Percentiles rank a stretch among this genome's conserved stretches.
phyloP scores from a whole-genome alignment of 2,113 vertebrate species.

The Galeopterus variegatus region DNA sequence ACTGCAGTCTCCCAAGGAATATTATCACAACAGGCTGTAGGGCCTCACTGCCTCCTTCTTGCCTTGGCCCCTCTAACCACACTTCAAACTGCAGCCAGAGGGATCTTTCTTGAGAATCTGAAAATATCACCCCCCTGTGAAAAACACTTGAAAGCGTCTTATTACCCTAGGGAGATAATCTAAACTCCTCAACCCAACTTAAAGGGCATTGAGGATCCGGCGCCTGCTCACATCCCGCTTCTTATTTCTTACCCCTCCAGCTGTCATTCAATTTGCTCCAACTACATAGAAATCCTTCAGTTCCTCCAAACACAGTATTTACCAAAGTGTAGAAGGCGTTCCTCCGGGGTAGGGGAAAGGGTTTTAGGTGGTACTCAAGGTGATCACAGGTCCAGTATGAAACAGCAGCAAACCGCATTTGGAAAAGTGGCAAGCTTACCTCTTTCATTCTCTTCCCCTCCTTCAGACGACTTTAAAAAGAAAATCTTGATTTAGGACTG shows the following conservation, averaged over 20 bases:
- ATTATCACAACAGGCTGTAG: background rate
- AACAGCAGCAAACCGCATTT: background rate
- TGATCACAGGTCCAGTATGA: background rate
- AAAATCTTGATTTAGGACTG: background rate
- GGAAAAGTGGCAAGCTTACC: background rate
- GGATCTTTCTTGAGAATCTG: conserved; percentile 37
- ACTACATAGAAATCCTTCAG: conserved; percentile 52
- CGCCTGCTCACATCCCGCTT: conserved; percentile 11
- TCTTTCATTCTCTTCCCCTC: background rate
- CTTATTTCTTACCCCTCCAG: conserved; percentile 56
- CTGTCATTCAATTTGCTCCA: conserved; percentile 3
- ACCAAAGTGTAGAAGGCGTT: background rate
- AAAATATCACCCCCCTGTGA: conserved; percentile 17
- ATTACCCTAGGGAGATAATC: conserved; percentile 63
- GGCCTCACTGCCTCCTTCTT: background rate
- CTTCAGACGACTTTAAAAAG: conserved; percentile 12
- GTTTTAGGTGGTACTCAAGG: background rate
- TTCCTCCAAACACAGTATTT: conserved; percentile 10
- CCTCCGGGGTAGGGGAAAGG: background rate
- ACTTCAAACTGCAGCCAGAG: background rate
- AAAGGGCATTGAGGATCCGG: conserved; percentile 28
- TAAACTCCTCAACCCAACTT: conserved; percentile 73
- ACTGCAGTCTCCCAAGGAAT: background rate
- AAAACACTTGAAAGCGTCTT: conserved; percentile 65
- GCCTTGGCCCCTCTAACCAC: background rate